These are phyloP conservation scores for Alectoris magna DNA, from an alignment of 2,797 vertebrate species.

Conservation along the genomic window DNA sequence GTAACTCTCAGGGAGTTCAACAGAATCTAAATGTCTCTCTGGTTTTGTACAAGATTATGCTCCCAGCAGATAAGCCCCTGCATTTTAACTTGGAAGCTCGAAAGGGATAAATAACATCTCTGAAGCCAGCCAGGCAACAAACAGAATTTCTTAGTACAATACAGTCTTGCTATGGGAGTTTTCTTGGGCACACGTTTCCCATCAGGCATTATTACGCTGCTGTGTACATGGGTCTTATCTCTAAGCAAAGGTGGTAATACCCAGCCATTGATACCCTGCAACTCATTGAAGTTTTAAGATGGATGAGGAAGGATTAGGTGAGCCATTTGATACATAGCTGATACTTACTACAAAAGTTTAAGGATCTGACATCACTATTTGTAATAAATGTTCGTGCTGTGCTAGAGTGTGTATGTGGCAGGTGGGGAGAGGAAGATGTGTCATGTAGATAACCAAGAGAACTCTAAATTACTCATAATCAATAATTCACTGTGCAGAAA, in stretches of 20 bases:
- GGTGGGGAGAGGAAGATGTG: constrained; percentile 19
- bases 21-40: constrained; percentile 45
- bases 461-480: constrained; percentile 35
- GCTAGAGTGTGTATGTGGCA: background rate
- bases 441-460: constrained; percentile 3
- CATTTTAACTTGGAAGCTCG: constrained; percentile 58
- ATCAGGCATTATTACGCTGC: background rate
- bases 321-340: background rate
- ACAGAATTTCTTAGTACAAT: constrained; percentile 46
- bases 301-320: constrained; percentile 16
- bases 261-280: background rate
- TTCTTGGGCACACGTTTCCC: background rate
- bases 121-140: constrained; percentile 50
- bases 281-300: background rate
- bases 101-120: constrained; percentile 56
- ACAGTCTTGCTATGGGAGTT: constrained; percentile 3
- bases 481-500: constrained; percentile 41
- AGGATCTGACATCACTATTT: constrained; percentile 54
- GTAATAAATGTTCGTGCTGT: background rate
- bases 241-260: constrained; percentile 21
- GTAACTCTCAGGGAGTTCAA: constrained; percentile 16
- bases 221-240: background rate
- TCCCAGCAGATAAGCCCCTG: constrained; percentile 34
- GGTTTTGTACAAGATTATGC: constrained; percentile 45
- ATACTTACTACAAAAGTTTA: background rate